Evolutionary conservation across 35 echinoderm and acorn worm species (phyloP).

Genomic region (Apostichopus parvimensis): DNA sequence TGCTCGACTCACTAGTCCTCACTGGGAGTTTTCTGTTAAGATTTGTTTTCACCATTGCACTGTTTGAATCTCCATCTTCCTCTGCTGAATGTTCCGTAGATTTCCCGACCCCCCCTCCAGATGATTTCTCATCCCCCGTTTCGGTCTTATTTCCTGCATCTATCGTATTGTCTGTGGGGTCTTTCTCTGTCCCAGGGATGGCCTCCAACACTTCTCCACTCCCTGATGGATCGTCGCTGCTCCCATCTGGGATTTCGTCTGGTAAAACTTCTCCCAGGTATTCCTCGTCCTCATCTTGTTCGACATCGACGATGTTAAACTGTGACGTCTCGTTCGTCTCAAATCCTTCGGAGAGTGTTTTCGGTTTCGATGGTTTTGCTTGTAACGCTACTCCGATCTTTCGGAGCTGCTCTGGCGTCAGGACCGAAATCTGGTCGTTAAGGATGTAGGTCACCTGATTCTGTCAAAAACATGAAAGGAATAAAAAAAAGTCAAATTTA

Average conservation of each 20-base stretch:
- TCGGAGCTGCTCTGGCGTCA: conserved; percentile 33
- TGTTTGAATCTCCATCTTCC: neutral
- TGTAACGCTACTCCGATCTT: conserved; percentile 35
- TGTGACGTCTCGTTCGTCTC: conserved; percentile 44
- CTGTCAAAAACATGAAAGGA: neutral
- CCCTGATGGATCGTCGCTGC: neutral
- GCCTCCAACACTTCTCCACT: neutral
- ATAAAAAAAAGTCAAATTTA: no score
- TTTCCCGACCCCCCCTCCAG: neutral
- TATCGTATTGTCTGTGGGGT: neutral
- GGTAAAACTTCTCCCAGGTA: conserved; percentile 28
- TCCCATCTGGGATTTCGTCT: neutral
- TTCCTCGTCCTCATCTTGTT: conserved; percentile 33
- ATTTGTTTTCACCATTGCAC: conserved; percentile 46
- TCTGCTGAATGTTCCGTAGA: neutral
- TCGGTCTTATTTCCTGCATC: neutral
- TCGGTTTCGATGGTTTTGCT: neutral
- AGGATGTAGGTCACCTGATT: conserved; percentile 22
- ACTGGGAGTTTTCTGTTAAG: neutral
- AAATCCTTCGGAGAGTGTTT: conserved; percentile 27
- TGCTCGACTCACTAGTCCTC: conserved; percentile 9
- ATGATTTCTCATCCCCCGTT: neutral
- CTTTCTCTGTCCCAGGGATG: neutral
- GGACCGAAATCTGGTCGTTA: conserved; percentile 22
- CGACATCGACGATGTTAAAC: conserved; percentile 43